A percentile compares a stretch with the other conserved stretches of the same genome.
These are phyloP conservation scores for Barbus barbus DNA, from an alignment of 2,113 vertebrate genomes.

Conservation along the genomic window DNA sequence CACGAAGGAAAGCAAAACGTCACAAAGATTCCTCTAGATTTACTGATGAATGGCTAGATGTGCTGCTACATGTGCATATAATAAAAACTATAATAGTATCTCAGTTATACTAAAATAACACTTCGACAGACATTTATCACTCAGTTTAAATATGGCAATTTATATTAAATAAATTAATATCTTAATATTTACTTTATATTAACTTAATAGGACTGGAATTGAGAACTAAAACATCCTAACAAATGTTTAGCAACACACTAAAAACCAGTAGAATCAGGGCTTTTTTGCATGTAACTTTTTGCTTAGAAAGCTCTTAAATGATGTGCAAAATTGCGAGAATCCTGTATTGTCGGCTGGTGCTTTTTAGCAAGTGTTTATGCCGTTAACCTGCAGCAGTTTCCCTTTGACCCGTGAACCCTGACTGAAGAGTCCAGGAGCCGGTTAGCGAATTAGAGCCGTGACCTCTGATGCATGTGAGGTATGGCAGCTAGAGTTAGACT, in stretches of 20 bases:
- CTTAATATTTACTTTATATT: too few relatives aligned
- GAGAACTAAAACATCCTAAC: too few relatives aligned
- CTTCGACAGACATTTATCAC: background rate
- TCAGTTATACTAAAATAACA: too few relatives aligned
- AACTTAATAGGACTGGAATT: too few relatives aligned
- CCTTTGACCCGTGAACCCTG: background rate
- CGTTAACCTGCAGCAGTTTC: conserved; percentile 15
- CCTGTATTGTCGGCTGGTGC: background rate
- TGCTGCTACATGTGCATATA: background rate
- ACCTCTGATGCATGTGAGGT: conserved; percentile 38
- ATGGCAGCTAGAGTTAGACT: conserved; percentile 7
- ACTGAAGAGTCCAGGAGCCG: conserved; percentile 4
- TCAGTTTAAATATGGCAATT: background rate
- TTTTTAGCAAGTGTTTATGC: conserved; percentile 1
- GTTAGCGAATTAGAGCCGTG: conserved; percentile 27
- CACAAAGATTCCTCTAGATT: background rate
- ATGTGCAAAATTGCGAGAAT: background rate
- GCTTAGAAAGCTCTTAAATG: too few relatives aligned
- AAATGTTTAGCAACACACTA: background rate
- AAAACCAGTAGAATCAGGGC: background rate
- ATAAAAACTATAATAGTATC: too few relatives aligned
- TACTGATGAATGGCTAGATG: background rate
- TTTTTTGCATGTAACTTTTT: background rate
- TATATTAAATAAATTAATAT: background rate
- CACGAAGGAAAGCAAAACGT: background rate